phyloP scores from a whole-genome alignment of 1,140 invertebrate genomes.

The Leptopilina clavipes region DNA sequence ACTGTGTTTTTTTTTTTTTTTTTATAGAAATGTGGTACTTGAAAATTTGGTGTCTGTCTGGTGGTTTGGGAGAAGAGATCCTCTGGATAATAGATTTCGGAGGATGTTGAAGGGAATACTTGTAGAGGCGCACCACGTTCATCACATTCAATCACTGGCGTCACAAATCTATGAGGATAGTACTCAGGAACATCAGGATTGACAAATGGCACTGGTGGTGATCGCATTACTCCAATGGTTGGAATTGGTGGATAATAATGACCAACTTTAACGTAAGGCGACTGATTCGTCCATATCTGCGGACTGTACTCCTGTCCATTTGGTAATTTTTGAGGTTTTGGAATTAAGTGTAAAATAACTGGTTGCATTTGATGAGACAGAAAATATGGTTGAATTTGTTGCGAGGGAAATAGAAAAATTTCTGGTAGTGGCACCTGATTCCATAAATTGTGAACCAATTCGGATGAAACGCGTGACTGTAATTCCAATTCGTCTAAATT shows the following conservation, averaged over 20 bases:
- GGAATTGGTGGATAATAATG: conserved; percentile 27
- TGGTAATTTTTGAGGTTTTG: conserved; percentile 1
- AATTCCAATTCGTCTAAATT: conserved; percentile 62
- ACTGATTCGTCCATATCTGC: conserved; percentile 7
- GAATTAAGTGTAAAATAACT: conserved; percentile 5
- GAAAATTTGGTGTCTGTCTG: conserved; percentile 43
- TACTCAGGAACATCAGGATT: conserved; percentile 70
- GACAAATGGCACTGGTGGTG: conserved; percentile 49
- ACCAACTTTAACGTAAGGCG: not conserved
- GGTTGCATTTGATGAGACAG: not conserved
- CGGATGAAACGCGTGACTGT: conserved; percentile 56
- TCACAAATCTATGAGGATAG: conserved; percentile 60
- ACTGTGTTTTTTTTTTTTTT: not conserved
- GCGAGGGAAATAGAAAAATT: conserved; percentile 27
- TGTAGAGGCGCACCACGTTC: conserved; percentile 26
- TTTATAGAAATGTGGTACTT: conserved; percentile 41
- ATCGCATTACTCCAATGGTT: conserved; percentile 38
- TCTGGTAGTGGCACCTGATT: conserved; percentile 34
- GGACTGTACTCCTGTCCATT: not conserved
- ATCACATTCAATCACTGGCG: conserved; percentile 37
- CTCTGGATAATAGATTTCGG: conserved; percentile 44
- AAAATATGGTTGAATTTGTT: not conserved
- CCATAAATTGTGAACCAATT: conserved; percentile 61
- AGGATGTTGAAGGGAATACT: conserved; percentile 14
- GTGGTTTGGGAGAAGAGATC: conserved; percentile 38